Evolutionary conservation across 2,797 vertebrate genomes (phyloP).

Genomic region (Phylloscopus collybita): DNA sequence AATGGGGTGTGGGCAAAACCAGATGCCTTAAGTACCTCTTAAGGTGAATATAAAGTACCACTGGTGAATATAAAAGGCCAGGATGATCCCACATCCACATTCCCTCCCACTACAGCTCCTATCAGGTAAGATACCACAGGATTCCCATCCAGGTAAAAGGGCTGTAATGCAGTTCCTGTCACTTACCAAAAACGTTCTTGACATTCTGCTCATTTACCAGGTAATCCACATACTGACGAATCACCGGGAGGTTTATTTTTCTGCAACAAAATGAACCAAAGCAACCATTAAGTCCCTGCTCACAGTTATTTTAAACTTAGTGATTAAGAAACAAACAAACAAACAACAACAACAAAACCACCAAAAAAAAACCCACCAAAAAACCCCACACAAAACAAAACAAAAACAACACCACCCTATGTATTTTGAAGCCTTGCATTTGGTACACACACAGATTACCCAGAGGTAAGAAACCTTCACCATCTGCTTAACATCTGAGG

Average conservation of each 20-base stretch:
- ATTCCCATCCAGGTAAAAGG: neutral
- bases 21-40: neutral
- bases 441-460: neutral
- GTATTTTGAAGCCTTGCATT: neutral
- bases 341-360: neutral
- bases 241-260: slow-evolving; percentile 85
- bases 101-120: neutral
- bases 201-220: slow-evolving; percentile 86
- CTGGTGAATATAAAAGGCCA: neutral
- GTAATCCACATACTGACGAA: slow-evolving; percentile 89
- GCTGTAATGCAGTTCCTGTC: neutral
- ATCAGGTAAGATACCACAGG: neutral
- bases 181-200: slow-evolving; percentile 91
- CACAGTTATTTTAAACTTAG: neutral
- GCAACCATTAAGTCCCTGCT: neutral
- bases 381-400: too few relatives aligned
- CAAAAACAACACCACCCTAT: fast-evolving
- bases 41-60: neutral
- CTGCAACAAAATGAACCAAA: slow-evolving; percentile 71
- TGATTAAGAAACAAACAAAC: neutral
- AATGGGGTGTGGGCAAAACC: neutral
- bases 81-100: neutral
- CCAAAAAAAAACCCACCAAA: too few relatives aligned
- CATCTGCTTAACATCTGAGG: neutral
- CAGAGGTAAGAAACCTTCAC: neutral